phyloP scores from a whole-genome alignment of 2,888 invertebrate genomes.

The Philonicus albiceps region DNA sequence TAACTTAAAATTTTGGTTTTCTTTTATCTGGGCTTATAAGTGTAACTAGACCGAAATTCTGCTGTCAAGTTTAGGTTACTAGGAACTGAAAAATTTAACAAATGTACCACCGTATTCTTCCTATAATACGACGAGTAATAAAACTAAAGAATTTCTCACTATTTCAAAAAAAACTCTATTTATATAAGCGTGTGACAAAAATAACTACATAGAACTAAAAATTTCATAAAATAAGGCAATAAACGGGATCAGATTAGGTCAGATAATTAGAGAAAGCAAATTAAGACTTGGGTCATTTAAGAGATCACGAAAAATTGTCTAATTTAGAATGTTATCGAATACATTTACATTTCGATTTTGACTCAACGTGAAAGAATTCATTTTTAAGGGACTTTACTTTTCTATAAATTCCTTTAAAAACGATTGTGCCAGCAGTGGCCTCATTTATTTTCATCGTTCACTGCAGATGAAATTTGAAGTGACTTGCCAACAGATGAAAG shows the following conservation, averaged over 20 bases:
- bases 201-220: neutral
- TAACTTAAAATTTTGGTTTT: too few relatives aligned
- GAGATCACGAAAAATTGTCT: neutral
- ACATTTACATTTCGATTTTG: neutral
- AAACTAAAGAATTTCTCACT: too few relatives aligned
- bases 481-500: neutral
- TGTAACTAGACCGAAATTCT: too few relatives aligned
- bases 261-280: neutral
- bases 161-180: neutral
- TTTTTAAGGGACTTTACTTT: neutral
- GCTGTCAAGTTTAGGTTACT: too few relatives aligned
- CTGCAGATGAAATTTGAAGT: neutral
- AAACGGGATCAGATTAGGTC: neutral
- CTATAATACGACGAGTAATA: too few relatives aligned
- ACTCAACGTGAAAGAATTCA: neutral
- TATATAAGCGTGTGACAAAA: neutral
- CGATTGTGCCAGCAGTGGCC: neutral
- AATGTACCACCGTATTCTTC: too few relatives aligned
- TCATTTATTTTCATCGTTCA: neutral
- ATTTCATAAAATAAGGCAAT: neutral
- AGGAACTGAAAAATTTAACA: too few relatives aligned
- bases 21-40: too few relatives aligned
- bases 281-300: neutral
- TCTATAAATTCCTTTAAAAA: neutral
- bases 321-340: neutral